Conservation (phyloP, 2,797 vertebrate genomes). For the Dipus sagitta region DNA sequence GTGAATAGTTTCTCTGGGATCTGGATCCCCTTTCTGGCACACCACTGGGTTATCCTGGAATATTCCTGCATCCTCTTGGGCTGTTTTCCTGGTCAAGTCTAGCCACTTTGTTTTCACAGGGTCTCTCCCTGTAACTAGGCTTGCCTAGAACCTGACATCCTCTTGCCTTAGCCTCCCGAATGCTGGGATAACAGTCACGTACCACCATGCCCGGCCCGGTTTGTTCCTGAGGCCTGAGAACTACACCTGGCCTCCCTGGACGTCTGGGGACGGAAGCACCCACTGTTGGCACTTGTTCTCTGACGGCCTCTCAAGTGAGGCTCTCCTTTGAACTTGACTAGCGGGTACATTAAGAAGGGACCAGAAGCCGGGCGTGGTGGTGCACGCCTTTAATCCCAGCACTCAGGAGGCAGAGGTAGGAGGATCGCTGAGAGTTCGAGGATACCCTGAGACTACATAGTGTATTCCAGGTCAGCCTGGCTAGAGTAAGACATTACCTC, state of each 20-base stretch:
- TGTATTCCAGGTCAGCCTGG: too few relatives aligned
- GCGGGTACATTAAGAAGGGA: background rate
- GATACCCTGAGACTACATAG: too few relatives aligned
- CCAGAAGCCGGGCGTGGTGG: too few relatives aligned
- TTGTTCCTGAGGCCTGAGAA: background rate
- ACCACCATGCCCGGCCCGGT: background rate
- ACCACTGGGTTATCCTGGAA: background rate
- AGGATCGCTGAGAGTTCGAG: too few relatives aligned
- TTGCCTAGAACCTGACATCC: background rate
- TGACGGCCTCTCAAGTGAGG: background rate
- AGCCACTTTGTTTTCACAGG: background rate
- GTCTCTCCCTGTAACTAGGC: background rate
- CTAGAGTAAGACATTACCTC: too few relatives aligned
- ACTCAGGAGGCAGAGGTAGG: too few relatives aligned
- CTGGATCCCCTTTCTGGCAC: background rate
- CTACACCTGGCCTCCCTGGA: background rate
- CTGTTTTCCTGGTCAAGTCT: background rate
- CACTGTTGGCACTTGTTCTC: background rate
- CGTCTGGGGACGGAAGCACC: background rate
- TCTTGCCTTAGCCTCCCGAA: background rate
- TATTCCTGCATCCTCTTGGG: background rate
- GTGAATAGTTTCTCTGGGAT: background rate
- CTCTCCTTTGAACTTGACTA: background rate
- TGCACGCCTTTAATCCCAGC: too few relatives aligned
- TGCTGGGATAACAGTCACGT: background rate